Conservation (phyloP, 2,888 invertebrate species). For the Euplexia lucipara region DNA sequence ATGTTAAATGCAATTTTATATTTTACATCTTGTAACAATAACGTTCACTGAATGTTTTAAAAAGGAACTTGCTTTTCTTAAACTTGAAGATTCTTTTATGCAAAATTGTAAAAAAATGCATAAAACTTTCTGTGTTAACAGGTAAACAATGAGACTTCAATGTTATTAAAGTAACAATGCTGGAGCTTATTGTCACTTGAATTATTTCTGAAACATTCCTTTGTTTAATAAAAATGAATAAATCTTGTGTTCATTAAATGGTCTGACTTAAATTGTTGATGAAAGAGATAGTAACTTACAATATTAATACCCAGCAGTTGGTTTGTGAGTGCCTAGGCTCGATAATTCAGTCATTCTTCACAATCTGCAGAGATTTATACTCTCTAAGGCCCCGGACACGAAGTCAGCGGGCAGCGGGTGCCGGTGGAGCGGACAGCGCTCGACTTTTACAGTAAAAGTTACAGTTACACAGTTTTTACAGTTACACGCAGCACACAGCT, state of each 20-base stretch:
- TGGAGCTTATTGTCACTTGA: not conserved
- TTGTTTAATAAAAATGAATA: slow-evolving; percentile 1
- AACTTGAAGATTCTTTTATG: not conserved
- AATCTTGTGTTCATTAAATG: slow-evolving; percentile 39
- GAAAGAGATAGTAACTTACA: slow-evolving; percentile 37
- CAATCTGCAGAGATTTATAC: too few species aligned
- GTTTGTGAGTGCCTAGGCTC: too few species aligned
- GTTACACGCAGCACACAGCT: too few species aligned
- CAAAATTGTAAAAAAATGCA: not conserved
- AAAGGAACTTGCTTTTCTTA: not conserved
- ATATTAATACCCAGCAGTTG: slow-evolving; percentile 24
- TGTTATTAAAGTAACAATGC: not conserved
- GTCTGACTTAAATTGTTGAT: slow-evolving; percentile 42
- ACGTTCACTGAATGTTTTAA: not conserved
- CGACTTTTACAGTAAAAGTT: too few species aligned
- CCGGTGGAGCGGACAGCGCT: too few species aligned
- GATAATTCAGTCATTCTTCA: not conserved
- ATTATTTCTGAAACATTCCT: slow-evolving; percentile 2
- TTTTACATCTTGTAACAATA: not conserved
- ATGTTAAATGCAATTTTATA: too few species aligned
- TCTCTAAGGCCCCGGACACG: too few species aligned
- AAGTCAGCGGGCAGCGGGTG: too few species aligned
- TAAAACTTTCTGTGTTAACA: not conserved
- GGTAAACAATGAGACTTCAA: not conserved
- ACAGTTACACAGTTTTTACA: too few species aligned